A percentile compares a stretch with the other conserved stretches of the same genome.
phyloP scores from a whole-genome alignment of 2,113 vertebrate genomes.

The Halcyon senegalensis region DNA sequence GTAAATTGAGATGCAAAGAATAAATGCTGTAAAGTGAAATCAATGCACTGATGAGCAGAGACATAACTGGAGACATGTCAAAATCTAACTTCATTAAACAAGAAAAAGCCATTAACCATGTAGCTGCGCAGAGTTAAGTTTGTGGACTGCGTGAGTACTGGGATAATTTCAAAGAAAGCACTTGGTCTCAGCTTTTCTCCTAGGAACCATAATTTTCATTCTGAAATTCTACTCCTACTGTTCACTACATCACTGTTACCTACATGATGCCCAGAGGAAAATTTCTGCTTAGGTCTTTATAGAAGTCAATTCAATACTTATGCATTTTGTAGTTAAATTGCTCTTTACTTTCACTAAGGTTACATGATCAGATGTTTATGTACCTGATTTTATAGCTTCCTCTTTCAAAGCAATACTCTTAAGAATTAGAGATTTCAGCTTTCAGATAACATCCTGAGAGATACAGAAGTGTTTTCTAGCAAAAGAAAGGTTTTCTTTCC shows the following conservation, averaged over 20 bases:
- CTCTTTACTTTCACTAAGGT: not conserved
- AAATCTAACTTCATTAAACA: not conserved
- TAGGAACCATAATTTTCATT: not conserved
- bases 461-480: not conserved
- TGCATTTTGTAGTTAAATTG: not conserved
- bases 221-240: not conserved
- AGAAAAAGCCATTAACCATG: not conserved
- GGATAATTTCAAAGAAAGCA: not conserved
- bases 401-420: not conserved
- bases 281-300: not conserved
- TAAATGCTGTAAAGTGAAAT: not conserved
- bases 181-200: not conserved
- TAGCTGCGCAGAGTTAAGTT: not conserved
- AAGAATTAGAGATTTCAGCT: not conserved
- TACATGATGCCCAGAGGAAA: not conserved
- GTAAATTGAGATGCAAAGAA: not conserved
- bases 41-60: not conserved
- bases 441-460: not conserved
- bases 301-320: not conserved
- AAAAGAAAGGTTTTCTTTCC: not conserved
- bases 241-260: not conserved
- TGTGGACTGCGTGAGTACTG: not conserved
- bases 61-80: not conserved
- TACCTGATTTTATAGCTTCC: not conserved
- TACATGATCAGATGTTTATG: not conserved